phyloP scores from a whole-genome alignment of 2,888 invertebrate genomes.

The Ectemnius continuus region DNA sequence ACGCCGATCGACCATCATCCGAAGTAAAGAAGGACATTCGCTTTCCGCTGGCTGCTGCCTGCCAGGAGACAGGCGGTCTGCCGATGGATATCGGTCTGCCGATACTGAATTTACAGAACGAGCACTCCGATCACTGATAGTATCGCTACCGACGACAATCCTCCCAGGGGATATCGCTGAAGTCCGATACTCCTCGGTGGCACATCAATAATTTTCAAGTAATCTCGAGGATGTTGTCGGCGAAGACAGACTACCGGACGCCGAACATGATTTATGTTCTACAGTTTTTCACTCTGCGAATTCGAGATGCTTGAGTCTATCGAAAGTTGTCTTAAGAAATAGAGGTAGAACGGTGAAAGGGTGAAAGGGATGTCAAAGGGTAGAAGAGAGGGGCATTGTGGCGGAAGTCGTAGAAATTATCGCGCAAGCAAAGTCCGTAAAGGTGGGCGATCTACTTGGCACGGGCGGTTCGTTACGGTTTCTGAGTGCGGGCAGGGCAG shows the following conservation, averaged over 20 bases:
- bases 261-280: no score
- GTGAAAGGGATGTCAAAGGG: no score
- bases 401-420: conserved; percentile 11
- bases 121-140: conserved; percentile 26
- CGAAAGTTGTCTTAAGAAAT: no score
- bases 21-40: conserved; percentile 31
- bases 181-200: conserved; percentile 25
- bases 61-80: conserved; percentile 1
- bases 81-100: conserved; percentile 46
- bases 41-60: conserved; percentile 3
- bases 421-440: background rate
- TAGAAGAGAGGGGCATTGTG: conserved; percentile 1
- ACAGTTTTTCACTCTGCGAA: no score
- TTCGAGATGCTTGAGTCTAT: no score
- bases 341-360: no score
- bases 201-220: conserved; percentile 10
- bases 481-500: conserved; percentile 14
- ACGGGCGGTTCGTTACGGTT: conserved; percentile 34
- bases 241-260: no score
- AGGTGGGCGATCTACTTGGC: conserved; percentile 16
- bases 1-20: conserved; percentile 50
- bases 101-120: conserved; percentile 34
- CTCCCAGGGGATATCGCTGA: conserved; percentile 26
- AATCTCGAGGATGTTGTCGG: no score
- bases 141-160: conserved; percentile 28